phyloP scores from a whole-genome alignment of 1,140 invertebrate species.

The Aphelenchoides besseyi region DNA sequence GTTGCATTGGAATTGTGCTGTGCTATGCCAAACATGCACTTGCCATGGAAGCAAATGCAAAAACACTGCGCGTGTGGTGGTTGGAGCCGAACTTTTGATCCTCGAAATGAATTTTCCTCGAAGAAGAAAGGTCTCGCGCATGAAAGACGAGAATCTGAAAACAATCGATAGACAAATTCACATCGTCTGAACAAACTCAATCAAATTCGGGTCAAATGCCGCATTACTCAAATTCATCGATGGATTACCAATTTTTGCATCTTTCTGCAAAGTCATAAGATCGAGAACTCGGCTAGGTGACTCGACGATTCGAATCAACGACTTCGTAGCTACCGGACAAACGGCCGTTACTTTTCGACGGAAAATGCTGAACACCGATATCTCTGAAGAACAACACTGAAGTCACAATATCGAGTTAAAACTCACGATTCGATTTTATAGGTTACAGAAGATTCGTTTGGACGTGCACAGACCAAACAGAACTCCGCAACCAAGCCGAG shows the following conservation, averaged over 20 bases:
- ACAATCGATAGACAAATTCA: neutral
- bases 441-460: slow-evolving; percentile 1
- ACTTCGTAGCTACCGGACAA: neutral
- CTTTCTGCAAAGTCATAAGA: neutral
- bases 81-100: neutral
- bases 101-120: slow-evolving; percentile 13
- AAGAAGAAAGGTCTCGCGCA: neutral
- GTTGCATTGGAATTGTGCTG: slow-evolving; percentile 29
- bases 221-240: neutral
- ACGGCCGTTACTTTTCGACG: neutral
- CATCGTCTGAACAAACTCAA: neutral
- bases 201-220: neutral
- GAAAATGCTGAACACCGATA: neutral
- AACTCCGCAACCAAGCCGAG: neutral
- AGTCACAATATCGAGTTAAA: neutral
- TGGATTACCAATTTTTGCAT: neutral
- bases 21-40: slow-evolving; percentile 41
- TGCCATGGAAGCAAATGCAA: slow-evolving; percentile 43
- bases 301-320: neutral
- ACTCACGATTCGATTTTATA: neutral
- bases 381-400: neutral
- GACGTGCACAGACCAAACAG: neutral
- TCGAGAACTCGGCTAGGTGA: neutral
- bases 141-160: slow-evolving; percentile 6
- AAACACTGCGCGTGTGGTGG: slow-evolving; percentile 12